Evolutionary conservation across 2,797 vertebrate genomes (phyloP), one percentile per base, ranked within the genome.

Genomic region (Malurus splendens): DNA sequence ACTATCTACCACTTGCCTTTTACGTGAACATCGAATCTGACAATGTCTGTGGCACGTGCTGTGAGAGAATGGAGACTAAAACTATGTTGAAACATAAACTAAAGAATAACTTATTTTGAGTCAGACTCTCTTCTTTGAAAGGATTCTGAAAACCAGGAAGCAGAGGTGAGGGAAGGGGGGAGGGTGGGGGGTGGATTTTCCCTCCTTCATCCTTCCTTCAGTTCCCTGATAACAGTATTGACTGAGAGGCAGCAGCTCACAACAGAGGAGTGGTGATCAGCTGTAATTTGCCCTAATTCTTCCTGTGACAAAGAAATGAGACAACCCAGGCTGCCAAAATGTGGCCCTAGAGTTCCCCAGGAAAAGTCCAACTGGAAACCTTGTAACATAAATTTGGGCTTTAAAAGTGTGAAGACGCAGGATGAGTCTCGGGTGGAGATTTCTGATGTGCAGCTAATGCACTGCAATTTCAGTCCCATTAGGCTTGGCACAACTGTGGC

Each of bases 281-380:
- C 32, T 73, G 20, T 71, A 78, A 72, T 78, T 89, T 90, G 24
- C 16, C 12, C 11, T 70, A 60, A 80, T 80, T 89, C 70, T 71
- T 74, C 27, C 62, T 61, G 13, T 45, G n/a, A 82, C 4, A 2
- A 22, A 61, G 24, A 68, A 38, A 5, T 18, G 14, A 88, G 59
- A 48, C 62, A 91, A 30, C 16, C 8, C 73, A 86, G 36, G 10
- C 51, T 67, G 61, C 25, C 62, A 59, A 90, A 90, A 82, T 32
- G 4, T 39, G 30, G 16, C 33, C 25, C 8, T 42, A 14, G 55
- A 65, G 0, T 27, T 81, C 19, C n/a, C 16, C 12, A 57, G 41
- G 28, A 44, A 55, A 61, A 48, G 24, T 25, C 52, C 52, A 45
- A 42, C 38, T 59, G 41, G 33, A 82, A 90, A 72, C 12, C 7